phyloP scores from a whole-genome alignment of 2,888 invertebrate genomes.

The Drosophila maculinotata region DNA sequence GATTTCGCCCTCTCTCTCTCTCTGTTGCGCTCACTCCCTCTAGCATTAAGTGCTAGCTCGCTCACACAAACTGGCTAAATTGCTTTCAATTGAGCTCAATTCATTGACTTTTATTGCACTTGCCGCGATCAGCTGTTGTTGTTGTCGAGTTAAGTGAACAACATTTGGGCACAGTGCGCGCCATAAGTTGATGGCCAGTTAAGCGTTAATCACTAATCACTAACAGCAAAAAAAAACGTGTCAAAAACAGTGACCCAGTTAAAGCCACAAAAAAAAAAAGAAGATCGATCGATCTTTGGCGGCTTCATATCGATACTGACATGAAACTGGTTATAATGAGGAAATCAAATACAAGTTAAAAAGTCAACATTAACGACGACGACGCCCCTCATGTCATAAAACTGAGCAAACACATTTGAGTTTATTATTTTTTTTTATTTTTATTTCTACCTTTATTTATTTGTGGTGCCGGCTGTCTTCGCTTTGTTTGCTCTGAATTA shows the following conservation, averaged over 20 bases:
- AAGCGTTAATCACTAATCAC: conserved; percentile 18
- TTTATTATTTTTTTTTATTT: not conserved
- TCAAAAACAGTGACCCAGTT: conserved; percentile 55
- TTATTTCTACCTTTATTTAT: not conserved
- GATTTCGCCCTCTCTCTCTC: conserved; percentile 10
- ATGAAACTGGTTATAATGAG: conserved; percentile 62
- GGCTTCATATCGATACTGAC: not conserved
- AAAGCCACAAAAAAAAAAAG: conserved; percentile 4
- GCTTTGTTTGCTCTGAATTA: conserved; percentile 52
- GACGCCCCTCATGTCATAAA: conserved; percentile 62
- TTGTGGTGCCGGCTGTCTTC: conserved; percentile 19
- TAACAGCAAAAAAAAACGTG: conserved; percentile 13
- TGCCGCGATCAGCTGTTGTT: conserved; percentile 56
- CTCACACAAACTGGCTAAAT: conserved; percentile 55
- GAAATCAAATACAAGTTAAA: conserved; percentile 62
- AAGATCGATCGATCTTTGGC: conserved; percentile 27
- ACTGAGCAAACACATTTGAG: conserved; percentile 52
- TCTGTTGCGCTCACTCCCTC: too few species aligned
- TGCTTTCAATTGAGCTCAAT: conserved; percentile 81
- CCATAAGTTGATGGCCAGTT: conserved; percentile 35
- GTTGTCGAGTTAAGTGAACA: conserved; percentile 12
- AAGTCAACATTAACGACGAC: conserved; percentile 31
- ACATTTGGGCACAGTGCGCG: conserved; percentile 44
- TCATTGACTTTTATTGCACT: conserved; percentile 77
- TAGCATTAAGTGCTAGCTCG: not conserved